Conservation (phyloP, 2,113 vertebrate species). For the Columba livia region DNA sequence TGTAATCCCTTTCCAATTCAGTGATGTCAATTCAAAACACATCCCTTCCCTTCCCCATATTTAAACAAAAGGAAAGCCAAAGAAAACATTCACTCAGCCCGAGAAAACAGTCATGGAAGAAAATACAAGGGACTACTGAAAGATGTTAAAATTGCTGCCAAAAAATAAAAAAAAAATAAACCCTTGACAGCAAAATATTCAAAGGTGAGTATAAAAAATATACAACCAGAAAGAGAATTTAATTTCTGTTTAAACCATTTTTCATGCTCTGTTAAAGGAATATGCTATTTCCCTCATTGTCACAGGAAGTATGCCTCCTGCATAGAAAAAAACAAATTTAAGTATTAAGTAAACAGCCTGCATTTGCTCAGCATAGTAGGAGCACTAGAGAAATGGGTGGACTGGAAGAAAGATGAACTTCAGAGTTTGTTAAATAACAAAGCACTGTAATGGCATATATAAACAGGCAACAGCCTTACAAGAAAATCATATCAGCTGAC, state of each 20-base stretch:
- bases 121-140: background rate
- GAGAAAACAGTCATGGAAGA: conserved; percentile 3
- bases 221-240: background rate
- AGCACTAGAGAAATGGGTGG: background rate
- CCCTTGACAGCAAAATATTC: background rate
- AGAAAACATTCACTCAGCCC: background rate
- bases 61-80: conserved; percentile 23
- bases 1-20: background rate
- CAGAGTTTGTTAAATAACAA: background rate
- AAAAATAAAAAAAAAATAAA: background rate
- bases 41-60: background rate
- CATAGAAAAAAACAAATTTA: background rate
- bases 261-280: background rate
- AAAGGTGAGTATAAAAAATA: background rate
- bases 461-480: background rate
- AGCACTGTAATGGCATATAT: background rate
- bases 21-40: conserved; percentile 14
- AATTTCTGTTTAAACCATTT: background rate
- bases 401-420: background rate
- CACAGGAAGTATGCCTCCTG: background rate
- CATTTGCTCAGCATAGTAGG: background rate
- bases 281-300: background rate
- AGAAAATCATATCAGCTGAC: background rate
- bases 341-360: background rate
- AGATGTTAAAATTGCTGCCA: background rate